Conservation (phyloP, 2,888 invertebrate genomes). For the Acrobasis consociella region DNA sequence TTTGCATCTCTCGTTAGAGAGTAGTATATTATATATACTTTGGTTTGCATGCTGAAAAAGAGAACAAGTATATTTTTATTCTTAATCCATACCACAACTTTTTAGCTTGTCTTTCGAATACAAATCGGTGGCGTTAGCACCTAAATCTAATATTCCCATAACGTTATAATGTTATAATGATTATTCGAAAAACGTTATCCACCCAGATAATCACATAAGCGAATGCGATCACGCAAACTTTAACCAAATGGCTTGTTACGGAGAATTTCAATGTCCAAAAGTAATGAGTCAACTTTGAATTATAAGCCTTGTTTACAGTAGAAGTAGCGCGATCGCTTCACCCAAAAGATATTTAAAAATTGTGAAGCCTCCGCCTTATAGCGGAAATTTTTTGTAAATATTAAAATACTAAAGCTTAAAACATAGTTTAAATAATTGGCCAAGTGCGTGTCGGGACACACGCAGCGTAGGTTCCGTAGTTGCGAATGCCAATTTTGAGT, state of each 20-base stretch:
- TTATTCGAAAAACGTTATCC: slow-evolving; percentile 38
- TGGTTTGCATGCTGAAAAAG: no score
- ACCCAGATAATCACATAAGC: slow-evolving; percentile 40
- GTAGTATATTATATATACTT: no score
- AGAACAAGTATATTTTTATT: not conserved
- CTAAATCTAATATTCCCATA: not conserved
- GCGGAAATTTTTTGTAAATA: no score
- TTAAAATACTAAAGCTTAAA: no score
- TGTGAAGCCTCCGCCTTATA: no score
- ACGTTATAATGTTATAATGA: not conserved
- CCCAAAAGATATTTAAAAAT: no score
- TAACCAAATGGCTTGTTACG: slow-evolving; percentile 42
- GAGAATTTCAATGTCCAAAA: slow-evolving; percentile 38
- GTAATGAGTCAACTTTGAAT: slow-evolving; percentile 30
- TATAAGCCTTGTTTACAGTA: slow-evolving; percentile 11
- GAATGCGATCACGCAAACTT: slow-evolving; percentile 46
- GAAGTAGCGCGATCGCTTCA: no score
- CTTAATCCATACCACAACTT: not conserved
- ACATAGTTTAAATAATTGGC: no score
- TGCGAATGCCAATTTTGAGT: no score
- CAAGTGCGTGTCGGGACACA: no score
- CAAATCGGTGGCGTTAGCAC: not conserved
- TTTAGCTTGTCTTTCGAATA: not conserved
- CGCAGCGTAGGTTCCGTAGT: no score
- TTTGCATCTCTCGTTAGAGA: no score